Evolutionary conservation across 2,797 vertebrate species (phyloP), one percentile per base, ranked within the genome.

Genomic region (Clarias laeviceps): DNA sequence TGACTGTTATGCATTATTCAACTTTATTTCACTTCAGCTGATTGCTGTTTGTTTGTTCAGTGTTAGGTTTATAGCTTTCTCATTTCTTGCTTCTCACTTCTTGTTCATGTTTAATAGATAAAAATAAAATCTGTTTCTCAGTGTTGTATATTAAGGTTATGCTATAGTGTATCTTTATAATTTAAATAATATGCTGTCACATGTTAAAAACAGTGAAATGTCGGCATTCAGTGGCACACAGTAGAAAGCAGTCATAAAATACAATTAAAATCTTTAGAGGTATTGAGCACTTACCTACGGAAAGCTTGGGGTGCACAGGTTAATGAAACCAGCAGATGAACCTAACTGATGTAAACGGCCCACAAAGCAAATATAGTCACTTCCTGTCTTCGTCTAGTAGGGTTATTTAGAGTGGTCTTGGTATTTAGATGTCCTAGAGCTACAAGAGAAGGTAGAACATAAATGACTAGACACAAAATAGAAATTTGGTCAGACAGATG

Each of bases 341-440:
- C 56, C 80, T 27, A 65, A 27, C 81, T 4, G 50, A 17, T 82
- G 85, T 29, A 84, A 66, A 62, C 22, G 66, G 77, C 50, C 89
- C 70, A 22, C 80, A 74, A 81, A 82, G 57, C 87, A 89, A 73
- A 86, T 89, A 66, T 32, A 83, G 70, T 83, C 82, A 84, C 91
- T 92, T 93, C 88, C 90, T 92, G 86, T 68, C 56, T 45, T 61
- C 34, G 59, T 32, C 86, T 69, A 37, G 70, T 77, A 50, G 45
- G 37, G 88, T 61, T 88, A 83, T 91, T 81, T 91, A 54, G 45
- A 81, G 40, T 80, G 83, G 18, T 29, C 64, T 37, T 90, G 91
- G 84, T 90, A 92, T 91, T 74, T 61, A 86, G 73, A 34, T 15
- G 50, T 24, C 70, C 59, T 88, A 73, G 56, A 45, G 56, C 84